Percentiles rank a stretch among this genome's conserved stretches.
phyloP scores from a whole-genome alignment of 2,113 vertebrate genomes.

The Regulus satrapa region DNA sequence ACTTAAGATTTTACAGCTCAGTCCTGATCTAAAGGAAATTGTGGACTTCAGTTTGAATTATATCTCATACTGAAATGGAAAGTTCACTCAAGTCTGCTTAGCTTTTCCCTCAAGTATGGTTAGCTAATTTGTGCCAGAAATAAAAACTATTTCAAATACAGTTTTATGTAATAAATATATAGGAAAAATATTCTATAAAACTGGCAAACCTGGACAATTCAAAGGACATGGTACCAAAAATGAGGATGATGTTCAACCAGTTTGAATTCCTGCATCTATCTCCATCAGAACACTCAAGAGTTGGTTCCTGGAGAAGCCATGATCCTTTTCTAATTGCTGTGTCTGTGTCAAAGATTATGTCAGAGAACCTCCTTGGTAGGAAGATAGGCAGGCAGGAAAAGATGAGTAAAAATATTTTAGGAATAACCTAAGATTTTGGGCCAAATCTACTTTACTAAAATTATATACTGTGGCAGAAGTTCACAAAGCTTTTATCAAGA shows the following conservation, averaged over 20 bases:
- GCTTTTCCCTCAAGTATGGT: background rate
- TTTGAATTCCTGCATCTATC: background rate
- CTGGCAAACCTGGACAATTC: background rate
- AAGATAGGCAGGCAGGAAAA: background rate
- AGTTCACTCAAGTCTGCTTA: background rate
- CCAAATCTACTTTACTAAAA: background rate
- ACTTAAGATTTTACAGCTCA: background rate
- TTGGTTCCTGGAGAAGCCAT: background rate
- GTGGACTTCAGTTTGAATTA: background rate
- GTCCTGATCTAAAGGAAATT: background rate
- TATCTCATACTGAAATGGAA: background rate
- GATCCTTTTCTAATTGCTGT: background rate
- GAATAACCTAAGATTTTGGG: background rate
- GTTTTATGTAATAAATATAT: background rate
- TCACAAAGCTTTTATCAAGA: background rate
- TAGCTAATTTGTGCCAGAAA: background rate
- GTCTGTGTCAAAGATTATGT: background rate
- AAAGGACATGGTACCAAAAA: background rate
- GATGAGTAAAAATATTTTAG: background rate
- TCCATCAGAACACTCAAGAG: background rate
- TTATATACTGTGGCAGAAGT: background rate
- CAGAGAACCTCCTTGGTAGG: background rate
- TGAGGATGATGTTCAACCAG: background rate
- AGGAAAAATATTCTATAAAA: background rate
- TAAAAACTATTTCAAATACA: background rate